Base-by-base conservation (phyloP, 1,140 invertebrate species). In the Limonius californicus region DNA sequence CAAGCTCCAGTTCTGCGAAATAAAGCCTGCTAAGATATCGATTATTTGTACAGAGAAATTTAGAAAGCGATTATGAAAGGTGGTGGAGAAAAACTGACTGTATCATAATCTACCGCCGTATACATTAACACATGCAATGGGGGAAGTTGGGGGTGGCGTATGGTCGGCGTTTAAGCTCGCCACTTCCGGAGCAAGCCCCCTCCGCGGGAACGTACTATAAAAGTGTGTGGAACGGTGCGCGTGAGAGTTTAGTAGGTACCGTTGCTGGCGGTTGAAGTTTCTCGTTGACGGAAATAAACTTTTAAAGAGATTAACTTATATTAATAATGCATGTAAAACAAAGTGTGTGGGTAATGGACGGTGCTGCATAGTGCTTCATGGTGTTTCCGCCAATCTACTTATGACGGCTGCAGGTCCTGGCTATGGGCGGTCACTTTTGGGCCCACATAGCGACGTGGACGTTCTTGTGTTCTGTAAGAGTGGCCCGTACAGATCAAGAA, bases 341-440 rank as follows among this genome's bases (percentile, higher is more conserved):
- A 60, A 65, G 58, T 70, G 64, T 64, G 68, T 68, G 63, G 57
- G 59, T 55, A 43, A 60, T 61, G 61, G 50, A 63, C 30, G 32
- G 58, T 63, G 62, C 59, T 18, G 59, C 54, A 47, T 23, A 57
- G 54, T 61, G 54, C 6, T 50, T 50, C 19, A n/a, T 50, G 45
- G 16, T 50, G 45, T 19, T 4, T 50, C 45, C 62, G 47, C 57
- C 61, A 23, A 18, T 60, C 53, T 59, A 62, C 62, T 66, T 55
- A 68, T 68, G 63, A 58, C 61, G 62, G 59, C 59, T 32, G 50
- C 57, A 50, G 63, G 59, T 64, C 60, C 66, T 62, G 70, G 70
- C 68, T 70, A 72, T 72, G 70, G 70, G 70, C 70, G 62, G 59
- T 60, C 58, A 65, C 57, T 68, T 67, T 61, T 59, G 63, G 63